Evolutionary conservation across 2,888 invertebrate genomes (phyloP).

Genomic region (Tachina lurida): DNA sequence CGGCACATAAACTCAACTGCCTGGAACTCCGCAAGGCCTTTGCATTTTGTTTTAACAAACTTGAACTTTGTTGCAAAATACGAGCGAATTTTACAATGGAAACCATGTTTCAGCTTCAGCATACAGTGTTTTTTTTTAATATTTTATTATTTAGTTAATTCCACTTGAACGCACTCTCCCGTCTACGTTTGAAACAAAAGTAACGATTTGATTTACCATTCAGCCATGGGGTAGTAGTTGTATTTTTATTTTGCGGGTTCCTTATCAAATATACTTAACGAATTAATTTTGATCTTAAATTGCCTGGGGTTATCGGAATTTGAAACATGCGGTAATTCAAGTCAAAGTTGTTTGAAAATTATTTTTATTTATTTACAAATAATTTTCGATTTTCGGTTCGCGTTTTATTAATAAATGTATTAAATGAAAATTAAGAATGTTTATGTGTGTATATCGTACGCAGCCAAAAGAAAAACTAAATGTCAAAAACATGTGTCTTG

Average conservation of each 20-base stretch:
- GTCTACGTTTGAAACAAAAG: slow-evolving; percentile 62
- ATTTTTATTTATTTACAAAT: slow-evolving; percentile 23
- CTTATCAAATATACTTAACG: slow-evolving; percentile 73
- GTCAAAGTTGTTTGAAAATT: slow-evolving; percentile 45
- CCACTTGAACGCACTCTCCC: slow-evolving; percentile 31
- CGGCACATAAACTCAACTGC: slow-evolving; percentile 47
- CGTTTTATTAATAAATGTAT: neutral
- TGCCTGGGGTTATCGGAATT: slow-evolving; percentile 59
- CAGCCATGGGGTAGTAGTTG: slow-evolving; percentile 57
- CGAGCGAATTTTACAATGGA: slow-evolving; percentile 77
- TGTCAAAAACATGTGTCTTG: slow-evolving; percentile 23
- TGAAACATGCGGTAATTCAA: slow-evolving; percentile 52
- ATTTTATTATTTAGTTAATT: slow-evolving; percentile 53
- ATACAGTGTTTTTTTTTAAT: slow-evolving; percentile 22
- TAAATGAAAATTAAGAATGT: neutral
- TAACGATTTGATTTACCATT: slow-evolving; percentile 53
- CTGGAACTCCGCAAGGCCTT: slow-evolving; percentile 39
- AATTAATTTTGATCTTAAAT: slow-evolving; percentile 56
- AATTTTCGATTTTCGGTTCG: neutral
- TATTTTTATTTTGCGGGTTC: slow-evolving; percentile 67
- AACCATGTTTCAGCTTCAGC: slow-evolving; percentile 74
- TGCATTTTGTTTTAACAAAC: slow-evolving; percentile 56
- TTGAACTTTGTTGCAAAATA: slow-evolving; percentile 44
- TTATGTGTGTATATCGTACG: neutral
- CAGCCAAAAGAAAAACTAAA: neutral